Base-by-base conservation (phyloP, 2,888 invertebrate species). In the Rhyacophila evoluta region DNA sequence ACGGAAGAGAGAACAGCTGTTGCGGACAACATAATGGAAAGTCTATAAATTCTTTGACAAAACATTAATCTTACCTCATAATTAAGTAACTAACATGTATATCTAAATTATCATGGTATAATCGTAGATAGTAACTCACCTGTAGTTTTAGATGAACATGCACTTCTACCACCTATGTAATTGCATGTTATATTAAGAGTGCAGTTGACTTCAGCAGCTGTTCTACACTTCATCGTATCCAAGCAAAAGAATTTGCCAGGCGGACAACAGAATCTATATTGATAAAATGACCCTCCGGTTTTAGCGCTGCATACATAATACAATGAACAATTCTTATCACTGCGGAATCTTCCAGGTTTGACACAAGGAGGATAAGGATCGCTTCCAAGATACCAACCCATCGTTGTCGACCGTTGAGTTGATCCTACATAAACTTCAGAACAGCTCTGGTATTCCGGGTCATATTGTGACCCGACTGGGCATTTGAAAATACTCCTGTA, bases 231-330 rank as follows among this genome's bases (percentile, higher is more conserved):
- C 41, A 83, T 81, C 0, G 73, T 82, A 12, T 81, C 41, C 1
- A 74, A 76, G 67, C 85, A 83, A 74, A 84, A 86, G 8, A 82
- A 78, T 25, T 83, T 83, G 25, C 83, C 83, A 1, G 71, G 25
- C 0, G 85, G 84, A 38, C 86, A 86, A 28, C 79, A 81, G 27
- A 84, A 86, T 72, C 88, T 85, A 1, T 84, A 86, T 75, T 87
- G 88, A 76, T 85, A 82, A 80, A 86, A 86, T 4, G 83, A 84
- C 6, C 86, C 86, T 77, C 84, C 85, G 0, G 82, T 75, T 67
- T 85, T 85, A 28, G 84, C 81, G 27, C 84, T 85, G 81, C 89
- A 89, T 0, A 85, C 86, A 79, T 88, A 89, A 80, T 88, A 89
- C 10, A 87, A 77, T 0, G 85, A 84, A 74, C 88, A 88, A 80